A percentile compares a stretch with the other conserved stretches of the same genome.
These are phyloP conservation scores for Didymodactylos carnosus DNA, from an alignment of 2,888 invertebrate genomes.

Conservation along the genomic window DNA sequence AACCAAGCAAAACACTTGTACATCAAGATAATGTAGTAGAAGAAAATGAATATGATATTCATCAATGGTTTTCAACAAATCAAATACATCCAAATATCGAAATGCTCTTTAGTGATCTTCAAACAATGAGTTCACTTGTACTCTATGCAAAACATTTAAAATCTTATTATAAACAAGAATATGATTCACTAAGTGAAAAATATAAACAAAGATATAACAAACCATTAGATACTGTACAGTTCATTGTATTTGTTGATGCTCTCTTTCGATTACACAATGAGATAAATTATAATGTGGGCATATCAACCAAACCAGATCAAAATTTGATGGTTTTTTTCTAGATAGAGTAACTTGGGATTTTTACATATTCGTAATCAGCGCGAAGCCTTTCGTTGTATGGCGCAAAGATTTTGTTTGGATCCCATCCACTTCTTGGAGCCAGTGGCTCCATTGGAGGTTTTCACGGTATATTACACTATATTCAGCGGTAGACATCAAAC, in stretches of 20 bases:
- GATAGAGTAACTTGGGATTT: too few relatives aligned
- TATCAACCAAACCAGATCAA: too few relatives aligned
- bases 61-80: background rate
- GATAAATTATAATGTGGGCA: too few relatives aligned
- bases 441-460: too few relatives aligned
- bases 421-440: too few relatives aligned
- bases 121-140: background rate
- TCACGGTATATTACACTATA: too few relatives aligned
- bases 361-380: too few relatives aligned
- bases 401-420: too few relatives aligned
- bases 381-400: too few relatives aligned
- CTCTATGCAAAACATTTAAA: background rate
- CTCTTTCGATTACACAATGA: background rate
- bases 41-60: background rate
- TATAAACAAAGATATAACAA: background rate
- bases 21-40: too few relatives aligned
- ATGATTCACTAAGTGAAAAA: background rate
- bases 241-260: background rate
- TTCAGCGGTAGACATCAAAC: too few relatives aligned
- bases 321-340: too few relatives aligned
- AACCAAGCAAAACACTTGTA: background rate
- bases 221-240: background rate
- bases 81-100: background rate
- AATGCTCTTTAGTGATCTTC: background rate
- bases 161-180: background rate